Evolutionary conservation across 2,888 invertebrate species (phyloP), one percentile per base, ranked within the genome.

Genomic region (Zhuqinia jingwanae): DNA sequence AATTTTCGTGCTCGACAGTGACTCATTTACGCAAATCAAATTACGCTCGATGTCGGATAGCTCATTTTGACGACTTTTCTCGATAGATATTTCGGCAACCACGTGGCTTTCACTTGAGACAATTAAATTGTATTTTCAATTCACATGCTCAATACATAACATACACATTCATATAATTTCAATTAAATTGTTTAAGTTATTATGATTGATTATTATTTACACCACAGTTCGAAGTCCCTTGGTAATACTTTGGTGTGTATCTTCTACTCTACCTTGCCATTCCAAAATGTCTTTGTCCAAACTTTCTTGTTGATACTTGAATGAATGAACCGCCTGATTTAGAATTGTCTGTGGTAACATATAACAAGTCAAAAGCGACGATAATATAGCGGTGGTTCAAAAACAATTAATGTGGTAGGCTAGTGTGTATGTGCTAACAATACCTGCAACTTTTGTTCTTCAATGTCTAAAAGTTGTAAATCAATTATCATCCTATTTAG

Each of bases 61-160:
- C 60, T 89, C 56, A 22, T 70, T 13, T 77, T 77, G 0, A 6
- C 77, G 47, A 27, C 8, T 25, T 50, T 68, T 84, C 47, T 42
- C 58, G 3, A 36, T 30, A 15, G n/a, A 56, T 13, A 36, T 63
- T 22, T 56, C 56, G 1, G 36, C 50, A 1, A 45, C 50, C 5
- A 53, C 75, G 13, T 83, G 47, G 1, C 20, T 15, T 47, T 75
- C 75, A 10, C 82, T 83, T 17, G 11, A 45, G 36, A 53, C 8
- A 36, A 36, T 36, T 36, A 6, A 36, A 3, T 36, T 36, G 3
- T 3, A 8, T 36, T 6, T 36, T 36, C 36, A 36, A 6, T 36
- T 36, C 5, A 36, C 3, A 36, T 6, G 36, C 36, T 36, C 8
- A 36, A 36, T 3, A 36, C 3, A 36, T 13, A 50, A 50, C 5